These are phyloP conservation scores for Penaeus chinensis DNA, from an alignment of 1,140 invertebrate genomes.

Conservation along the genomic window DNA sequence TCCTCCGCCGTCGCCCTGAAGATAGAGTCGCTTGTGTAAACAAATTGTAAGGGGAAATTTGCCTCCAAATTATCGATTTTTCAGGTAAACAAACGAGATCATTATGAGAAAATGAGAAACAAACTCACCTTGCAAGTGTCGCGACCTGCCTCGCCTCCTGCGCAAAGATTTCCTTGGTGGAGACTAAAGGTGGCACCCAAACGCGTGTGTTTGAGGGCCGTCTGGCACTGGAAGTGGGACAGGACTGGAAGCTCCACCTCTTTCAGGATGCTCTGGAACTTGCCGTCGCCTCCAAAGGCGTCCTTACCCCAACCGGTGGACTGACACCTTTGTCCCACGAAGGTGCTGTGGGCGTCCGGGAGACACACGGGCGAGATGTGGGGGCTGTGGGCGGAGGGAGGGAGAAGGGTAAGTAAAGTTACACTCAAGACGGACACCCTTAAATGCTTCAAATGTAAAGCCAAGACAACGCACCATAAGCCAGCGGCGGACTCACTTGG, in stretches of 20 bases:
- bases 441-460: neutral
- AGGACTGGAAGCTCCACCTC: constrained; percentile 68
- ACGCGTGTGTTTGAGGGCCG: constrained; percentile 69
- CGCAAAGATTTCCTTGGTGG: constrained; percentile 84
- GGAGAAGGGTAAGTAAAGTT: neutral
- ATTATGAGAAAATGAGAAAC: neutral
- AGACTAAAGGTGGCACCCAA: constrained; percentile 69
- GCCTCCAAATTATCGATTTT: neutral
- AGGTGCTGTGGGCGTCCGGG: constrained; percentile 78
- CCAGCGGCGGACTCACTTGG: constrained; percentile 66
- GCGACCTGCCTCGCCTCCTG: constrained; percentile 92
- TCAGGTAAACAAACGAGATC: neutral
- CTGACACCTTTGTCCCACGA: constrained; percentile 84
- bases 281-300: constrained; percentile 88
- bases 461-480: neutral
- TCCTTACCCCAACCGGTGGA: constrained; percentile 96
- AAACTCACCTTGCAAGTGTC: constrained; percentile 72
- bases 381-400: constrained; percentile 72
- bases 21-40: constrained; percentile 43
- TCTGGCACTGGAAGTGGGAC: constrained; percentile 69
- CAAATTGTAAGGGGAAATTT: neutral
- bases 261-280: constrained; percentile 91
- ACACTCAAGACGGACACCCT: neutral
- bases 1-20: constrained; percentile 85
- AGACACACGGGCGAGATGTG: constrained; percentile 72